Percentiles rank a stretch among this genome's conserved stretches.
These are phyloP conservation scores for Gymnoscelis rufifasciata DNA, from an alignment of 2,888 invertebrate genomes.

Conservation along the genomic window DNA sequence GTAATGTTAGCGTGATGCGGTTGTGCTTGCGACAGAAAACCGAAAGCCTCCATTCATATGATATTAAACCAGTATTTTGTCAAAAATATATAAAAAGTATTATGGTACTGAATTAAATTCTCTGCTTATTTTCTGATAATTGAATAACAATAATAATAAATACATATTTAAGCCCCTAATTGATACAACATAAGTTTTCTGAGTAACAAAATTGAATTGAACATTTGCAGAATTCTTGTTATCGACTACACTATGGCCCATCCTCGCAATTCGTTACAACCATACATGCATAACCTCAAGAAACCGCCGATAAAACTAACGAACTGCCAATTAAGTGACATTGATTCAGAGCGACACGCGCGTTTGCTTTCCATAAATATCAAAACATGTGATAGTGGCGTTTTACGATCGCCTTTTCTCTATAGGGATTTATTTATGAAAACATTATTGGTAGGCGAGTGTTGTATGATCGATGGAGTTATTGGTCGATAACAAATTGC, in stretches of 20 bases:
- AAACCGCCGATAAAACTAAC: not conserved
- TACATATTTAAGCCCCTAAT: no score
- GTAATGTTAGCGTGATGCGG: not conserved
- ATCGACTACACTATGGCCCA: no score
- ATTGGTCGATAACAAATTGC: conserved; percentile 16
- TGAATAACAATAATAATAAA: no score
- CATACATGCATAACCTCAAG: not conserved
- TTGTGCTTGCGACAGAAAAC: no score
- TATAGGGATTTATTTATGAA: conserved; percentile 15
- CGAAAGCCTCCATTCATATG: no score
- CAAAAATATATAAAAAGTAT: no score
- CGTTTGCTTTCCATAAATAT: not conserved
- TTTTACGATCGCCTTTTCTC: not conserved
- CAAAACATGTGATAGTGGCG: not conserved
- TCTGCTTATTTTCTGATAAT: no score
- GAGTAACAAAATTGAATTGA: no score
- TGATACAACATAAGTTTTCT: no score
- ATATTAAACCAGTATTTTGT: no score
- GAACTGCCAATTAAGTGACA: conserved; percentile 1
- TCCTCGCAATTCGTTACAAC: not conserved
- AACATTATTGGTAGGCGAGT: conserved; percentile 8
- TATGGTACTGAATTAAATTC: no score
- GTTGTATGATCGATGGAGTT: conserved; percentile 11
- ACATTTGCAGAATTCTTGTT: no score
- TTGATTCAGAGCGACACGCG: not conserved